Base-by-base conservation (phyloP, 2,113 vertebrate species). In the Raja brachyura region DNA sequence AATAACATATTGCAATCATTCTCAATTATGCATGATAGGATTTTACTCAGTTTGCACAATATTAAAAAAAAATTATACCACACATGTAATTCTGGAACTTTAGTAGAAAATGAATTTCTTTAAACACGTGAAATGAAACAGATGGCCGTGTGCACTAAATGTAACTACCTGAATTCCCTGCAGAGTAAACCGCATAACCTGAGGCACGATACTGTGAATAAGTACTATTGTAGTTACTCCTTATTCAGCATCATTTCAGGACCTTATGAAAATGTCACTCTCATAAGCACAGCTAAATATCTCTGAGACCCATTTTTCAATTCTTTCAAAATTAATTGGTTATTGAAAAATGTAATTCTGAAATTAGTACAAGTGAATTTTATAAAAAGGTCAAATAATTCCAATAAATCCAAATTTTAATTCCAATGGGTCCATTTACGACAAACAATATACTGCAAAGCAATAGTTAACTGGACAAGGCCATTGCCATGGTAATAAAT, bases 381-480 rank as follows among this genome's bases (percentile, higher is more conserved):
- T 83, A 28, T 85, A 54, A 86, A 54, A 85, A 28, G 25, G n/a
- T 10, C 11, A 86, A 86, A 86, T 86, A 86, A 86, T 86, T 81
- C 18, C 56, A 86, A 86, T 59, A 22, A 73, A 73, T 73, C 18
- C 70, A 73, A 73, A 20, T 73, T 20, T 61, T 86, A 86, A 86
- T 63, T 56, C 48, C 25, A 86, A 61, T 59, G 31, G 4, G 7
- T 33, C 28, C 14, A 13, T 8, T 11, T 11, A 70, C n/a, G 70
- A 92, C 33, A 92, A 70, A 83, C 28, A 86, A 59, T 0, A 59
- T 0, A 9, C 25, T 59, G 56, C 16, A 61, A 59, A 85, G 4
- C 5, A 14, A 88, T 31, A n/a, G 56, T 14, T 70, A 39, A 73
- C 11, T 28, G 20, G 3, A 20, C 4, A 54, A 48, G 9, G 8